Evolutionary conservation across 2,797 vertebrate genomes (phyloP).

Genomic region (Gallirallus australis): DNA sequence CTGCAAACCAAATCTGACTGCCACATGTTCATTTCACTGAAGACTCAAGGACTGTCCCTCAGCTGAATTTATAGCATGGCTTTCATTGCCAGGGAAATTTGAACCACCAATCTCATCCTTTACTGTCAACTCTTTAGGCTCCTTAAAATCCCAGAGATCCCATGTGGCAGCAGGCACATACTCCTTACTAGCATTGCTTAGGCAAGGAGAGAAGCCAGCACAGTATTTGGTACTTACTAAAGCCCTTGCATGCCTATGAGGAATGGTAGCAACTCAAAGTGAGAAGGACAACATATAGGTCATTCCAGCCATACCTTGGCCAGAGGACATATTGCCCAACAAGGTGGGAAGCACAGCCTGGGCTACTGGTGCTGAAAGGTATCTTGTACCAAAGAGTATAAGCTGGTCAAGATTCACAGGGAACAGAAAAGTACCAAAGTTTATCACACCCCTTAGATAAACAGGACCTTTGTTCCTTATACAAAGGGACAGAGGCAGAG

Average conservation of each 20-base stretch:
- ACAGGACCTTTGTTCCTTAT: background rate
- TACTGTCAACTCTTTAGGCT: background rate
- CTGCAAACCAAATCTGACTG: background rate
- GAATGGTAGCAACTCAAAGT: background rate
- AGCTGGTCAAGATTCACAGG: background rate
- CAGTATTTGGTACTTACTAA: background rate
- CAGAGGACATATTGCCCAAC: background rate
- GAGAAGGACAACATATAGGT: background rate
- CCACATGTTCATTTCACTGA: background rate
- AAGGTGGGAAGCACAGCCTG: background rate
- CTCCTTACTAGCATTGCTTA: background rate
- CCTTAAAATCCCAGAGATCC: background rate
- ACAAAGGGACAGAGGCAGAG: background rate
- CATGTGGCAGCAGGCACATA: fast-evolving
- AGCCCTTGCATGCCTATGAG: background rate
- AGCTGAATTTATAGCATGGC: background rate
- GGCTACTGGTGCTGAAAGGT: background rate
- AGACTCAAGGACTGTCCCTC: background rate
- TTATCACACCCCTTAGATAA: background rate
- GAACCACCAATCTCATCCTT: background rate
- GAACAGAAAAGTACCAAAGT: background rate
- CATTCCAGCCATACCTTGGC: background rate
- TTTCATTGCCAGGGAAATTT: background rate
- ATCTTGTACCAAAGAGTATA: background rate
- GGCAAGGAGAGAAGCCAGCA: background rate